Evolutionary conservation across 2,888 invertebrate genomes (phyloP).

Genomic region (Erebia aethiops): DNA sequence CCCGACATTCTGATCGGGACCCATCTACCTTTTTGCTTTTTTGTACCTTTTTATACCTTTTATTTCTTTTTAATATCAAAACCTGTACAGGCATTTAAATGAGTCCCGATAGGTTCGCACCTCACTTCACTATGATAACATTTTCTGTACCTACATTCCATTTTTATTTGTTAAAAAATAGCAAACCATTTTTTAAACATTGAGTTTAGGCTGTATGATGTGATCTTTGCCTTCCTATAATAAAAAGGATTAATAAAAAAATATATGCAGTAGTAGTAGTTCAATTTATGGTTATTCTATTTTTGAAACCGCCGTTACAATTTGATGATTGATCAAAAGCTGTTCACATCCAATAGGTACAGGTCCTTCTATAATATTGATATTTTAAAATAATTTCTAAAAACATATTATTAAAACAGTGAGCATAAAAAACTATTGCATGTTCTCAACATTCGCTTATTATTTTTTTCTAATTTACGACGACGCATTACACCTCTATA

Average conservation of each 20-base stretch:
- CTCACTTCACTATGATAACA: slow-evolving; percentile 47
- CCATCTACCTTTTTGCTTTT: slow-evolving; percentile 47
- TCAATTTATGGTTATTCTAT: too few species aligned
- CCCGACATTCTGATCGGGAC: slow-evolving; percentile 56
- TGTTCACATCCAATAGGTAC: too few species aligned
- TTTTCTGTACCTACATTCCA: slow-evolving; percentile 15
- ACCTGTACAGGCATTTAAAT: slow-evolving; percentile 69
- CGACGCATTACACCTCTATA: slow-evolving; percentile 13
- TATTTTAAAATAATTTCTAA: too few species aligned
- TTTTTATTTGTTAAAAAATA: not conserved
- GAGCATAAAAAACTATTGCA: not conserved
- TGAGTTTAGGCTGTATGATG: not conserved
- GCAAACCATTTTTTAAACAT: not conserved
- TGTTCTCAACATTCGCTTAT: not conserved
- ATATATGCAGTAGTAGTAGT: not conserved
- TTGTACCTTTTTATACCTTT: slow-evolving; percentile 47
- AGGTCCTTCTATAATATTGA: too few species aligned
- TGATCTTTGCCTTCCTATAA: not conserved
- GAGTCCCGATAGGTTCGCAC: slow-evolving; percentile 63
- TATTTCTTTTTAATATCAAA: slow-evolving; percentile 53
- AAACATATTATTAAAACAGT: not conserved
- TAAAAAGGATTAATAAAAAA: too few species aligned
- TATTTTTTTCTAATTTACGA: slow-evolving; percentile 15
- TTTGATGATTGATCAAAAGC: too few species aligned
- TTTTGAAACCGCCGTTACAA: too few species aligned